Evolutionary conservation across 2,113 vertebrate genomes (phyloP), one percentile per base, ranked within the genome.

Genomic region (Strix aluco): DNA sequence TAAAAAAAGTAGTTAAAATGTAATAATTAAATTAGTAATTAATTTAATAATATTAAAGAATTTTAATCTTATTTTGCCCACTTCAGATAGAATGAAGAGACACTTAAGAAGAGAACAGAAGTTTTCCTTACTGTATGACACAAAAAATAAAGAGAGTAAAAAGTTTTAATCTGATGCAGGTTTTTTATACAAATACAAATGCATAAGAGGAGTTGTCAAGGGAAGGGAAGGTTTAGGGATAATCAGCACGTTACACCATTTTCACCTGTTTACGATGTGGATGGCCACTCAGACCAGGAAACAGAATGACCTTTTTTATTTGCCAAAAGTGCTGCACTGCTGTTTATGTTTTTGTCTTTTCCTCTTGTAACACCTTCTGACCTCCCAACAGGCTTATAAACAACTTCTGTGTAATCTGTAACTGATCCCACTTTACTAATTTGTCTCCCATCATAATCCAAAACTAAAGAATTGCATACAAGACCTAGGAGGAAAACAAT

Each of bases 271-370:
- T 94, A 36, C 79, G 70, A 81, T 91, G 95, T 93, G 73, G n/a
- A 89, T 92, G 65, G 65, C 54, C 69, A 96, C 75, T 79, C 25
- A 5, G 86, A 96, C 88, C 91, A 92, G 96, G 94, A 97, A 96
- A 97, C 90, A 97, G 90, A 96, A 88, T 96, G 91, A 96, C 88
- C 90, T 97, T 96, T 97, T 95, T 96, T 92, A 92, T 93, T 97
- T 97, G 96, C 94, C 95, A 96, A 42, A 95, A 97, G 90, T 75
- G 66, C 92, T 96, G 83, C 52, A 55, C 75, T 83, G 69, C 81
- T 97, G 95, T 92, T 97, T 96, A 73, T 96, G 91, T 97, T 97
- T 97, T 97, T 0, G 12, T 94, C 95, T 96, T 97, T 97, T 97
- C 96, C 97, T 97, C 72, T 97, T 86, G 78, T 94, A 94, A 91